phyloP scores from a whole-genome alignment of 1,140 invertebrate genomes.

The Ceratosolen fusciceps region DNA sequence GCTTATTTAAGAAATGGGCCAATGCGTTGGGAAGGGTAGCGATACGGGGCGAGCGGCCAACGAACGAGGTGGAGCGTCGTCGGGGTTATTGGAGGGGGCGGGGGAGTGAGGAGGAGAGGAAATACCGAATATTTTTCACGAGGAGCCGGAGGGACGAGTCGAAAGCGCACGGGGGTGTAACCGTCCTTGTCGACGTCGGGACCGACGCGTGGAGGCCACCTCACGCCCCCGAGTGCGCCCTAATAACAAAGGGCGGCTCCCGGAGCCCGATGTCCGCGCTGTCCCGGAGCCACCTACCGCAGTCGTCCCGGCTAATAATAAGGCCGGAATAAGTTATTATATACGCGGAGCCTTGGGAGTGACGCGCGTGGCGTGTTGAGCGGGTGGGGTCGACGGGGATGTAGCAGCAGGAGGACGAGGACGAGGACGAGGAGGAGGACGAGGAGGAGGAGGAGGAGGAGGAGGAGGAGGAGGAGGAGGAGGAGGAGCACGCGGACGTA shows the following conservation, averaged over 20 bases:
- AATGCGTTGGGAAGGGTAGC: constrained; percentile 19
- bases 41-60: no score
- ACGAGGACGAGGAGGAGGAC: no score
- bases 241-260: constrained; percentile 40
- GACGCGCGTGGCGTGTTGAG: constrained; percentile 48
- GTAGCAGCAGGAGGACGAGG: no score
- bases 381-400: no score
- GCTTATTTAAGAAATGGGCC: constrained; percentile 24
- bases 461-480: no score
- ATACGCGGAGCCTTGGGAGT: constrained; percentile 53
- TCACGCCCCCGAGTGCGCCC: background rate
- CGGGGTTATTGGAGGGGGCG: no score
- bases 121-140: background rate
- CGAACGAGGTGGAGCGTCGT: no score
- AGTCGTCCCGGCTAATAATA: constrained; percentile 64
- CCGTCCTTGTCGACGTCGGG: constrained; percentile 55
- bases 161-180: constrained; percentile 11
- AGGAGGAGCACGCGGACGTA: no score
- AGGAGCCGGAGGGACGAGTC: no score
- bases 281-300: constrained; percentile 50
- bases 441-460: no score
- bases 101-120: background rate
- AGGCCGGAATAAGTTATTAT: constrained; percentile 66
- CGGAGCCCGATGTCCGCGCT: background rate
- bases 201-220: constrained; percentile 50